Percentiles rank a stretch among this genome's conserved stretches.
phyloP scores from a whole-genome alignment of 2,888 invertebrate species.

The Apamea anceps region DNA sequence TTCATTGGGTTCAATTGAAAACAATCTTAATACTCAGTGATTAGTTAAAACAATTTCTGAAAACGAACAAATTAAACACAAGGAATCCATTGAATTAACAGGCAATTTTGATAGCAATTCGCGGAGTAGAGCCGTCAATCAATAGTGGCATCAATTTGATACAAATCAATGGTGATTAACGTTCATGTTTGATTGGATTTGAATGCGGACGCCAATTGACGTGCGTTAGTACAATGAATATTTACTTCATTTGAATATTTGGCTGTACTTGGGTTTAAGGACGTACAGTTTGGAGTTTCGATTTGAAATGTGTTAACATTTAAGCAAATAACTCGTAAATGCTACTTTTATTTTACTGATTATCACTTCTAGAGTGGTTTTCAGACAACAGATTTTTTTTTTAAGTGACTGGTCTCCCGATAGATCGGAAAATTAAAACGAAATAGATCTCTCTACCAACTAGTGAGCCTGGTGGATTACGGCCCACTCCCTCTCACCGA shows the following conservation, averaged over 20 bases:
- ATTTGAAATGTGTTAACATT: background rate
- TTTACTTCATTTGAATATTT: constrained; percentile 59
- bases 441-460: background rate
- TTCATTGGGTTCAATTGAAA: background rate
- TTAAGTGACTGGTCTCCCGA: background rate
- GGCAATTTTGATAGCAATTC: constrained; percentile 32
- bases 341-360: background rate
- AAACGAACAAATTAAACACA: constrained; percentile 13
- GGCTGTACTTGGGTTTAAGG: constrained; percentile 22
- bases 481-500: background rate
- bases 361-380: background rate
- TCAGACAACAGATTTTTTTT: background rate
- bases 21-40: constrained; percentile 12
- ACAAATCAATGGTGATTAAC: constrained; percentile 62
- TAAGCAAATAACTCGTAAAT: background rate
- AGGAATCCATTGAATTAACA: constrained; percentile 15
- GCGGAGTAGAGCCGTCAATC: constrained; percentile 19
- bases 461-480: background rate
- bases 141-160: constrained; percentile 49
- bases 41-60: constrained; percentile 14
- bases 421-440: background rate
- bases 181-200: constrained; percentile 64
- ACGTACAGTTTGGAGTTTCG: background rate
- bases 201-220: constrained; percentile 53
- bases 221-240: constrained; percentile 41